These are phyloP conservation scores for Aurelia sp. DNA, from an alignment of 30 jellyfish, hydroid and myxozoan genomes.

Conservation along the genomic window DNA sequence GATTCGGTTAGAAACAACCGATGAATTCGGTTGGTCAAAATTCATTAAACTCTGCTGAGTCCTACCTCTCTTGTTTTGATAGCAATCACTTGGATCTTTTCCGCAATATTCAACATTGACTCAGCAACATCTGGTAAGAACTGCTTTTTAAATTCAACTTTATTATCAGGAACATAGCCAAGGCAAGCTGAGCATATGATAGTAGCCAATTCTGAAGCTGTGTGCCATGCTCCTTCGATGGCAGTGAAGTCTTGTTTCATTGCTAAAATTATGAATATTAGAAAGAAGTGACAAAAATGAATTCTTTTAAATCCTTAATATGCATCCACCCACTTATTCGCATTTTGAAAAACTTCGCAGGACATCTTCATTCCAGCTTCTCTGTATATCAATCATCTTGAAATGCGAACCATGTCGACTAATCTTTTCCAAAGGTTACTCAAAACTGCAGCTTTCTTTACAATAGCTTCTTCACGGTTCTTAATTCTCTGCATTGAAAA, in stretches of 20 bases:
- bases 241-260: slow-evolving; percentile 58
- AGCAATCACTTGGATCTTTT: slow-evolving; percentile 36
- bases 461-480: too few relatives aligned
- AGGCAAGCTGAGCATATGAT: slow-evolving; percentile 69
- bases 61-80: slow-evolving; percentile 44
- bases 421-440: too few relatives aligned
- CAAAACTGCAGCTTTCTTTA: too few relatives aligned
- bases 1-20: too few relatives aligned
- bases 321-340: too few relatives aligned
- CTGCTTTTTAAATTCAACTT: slow-evolving; percentile 52
- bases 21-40: too few relatives aligned
- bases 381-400: too few relatives aligned
- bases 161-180: slow-evolving; percentile 66
- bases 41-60: neutral
- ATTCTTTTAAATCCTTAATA: too few relatives aligned
- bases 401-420: too few relatives aligned
- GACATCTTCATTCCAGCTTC: too few relatives aligned
- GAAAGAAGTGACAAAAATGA: neutral
- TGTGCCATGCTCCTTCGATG: slow-evolving; percentile 51
- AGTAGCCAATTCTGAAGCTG: slow-evolving; percentile 67
- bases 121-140: slow-evolving; percentile 71
- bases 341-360: too few relatives aligned
- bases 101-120: slow-evolving; percentile 50
- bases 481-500: too few relatives aligned
- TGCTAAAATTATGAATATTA: slow-evolving; percentile 7